These are phyloP conservation scores for Operophtera brumata DNA, from an alignment of 2,888 invertebrate genomes.

Conservation along the genomic window DNA sequence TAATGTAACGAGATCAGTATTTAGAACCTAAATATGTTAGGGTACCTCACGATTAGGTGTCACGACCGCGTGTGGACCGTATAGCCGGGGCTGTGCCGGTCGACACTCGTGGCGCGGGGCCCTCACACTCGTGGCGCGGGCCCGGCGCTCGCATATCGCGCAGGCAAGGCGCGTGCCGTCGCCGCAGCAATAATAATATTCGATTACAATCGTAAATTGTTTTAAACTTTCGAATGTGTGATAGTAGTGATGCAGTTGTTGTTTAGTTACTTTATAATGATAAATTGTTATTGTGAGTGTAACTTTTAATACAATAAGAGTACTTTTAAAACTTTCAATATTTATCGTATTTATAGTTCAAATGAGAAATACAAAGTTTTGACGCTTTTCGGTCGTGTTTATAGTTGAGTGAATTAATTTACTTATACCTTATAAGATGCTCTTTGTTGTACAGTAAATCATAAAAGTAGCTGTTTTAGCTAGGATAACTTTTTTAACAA, in stretches of 20 bases:
- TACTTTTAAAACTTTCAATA: constrained; percentile 63
- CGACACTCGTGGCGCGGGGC: constrained; percentile 12
- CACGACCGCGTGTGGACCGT: constrained; percentile 15
- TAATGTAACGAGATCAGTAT: constrained; percentile 40
- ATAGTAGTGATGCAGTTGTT: constrained; percentile 82
- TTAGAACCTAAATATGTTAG: constrained; percentile 40
- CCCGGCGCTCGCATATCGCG: constrained; percentile 51
- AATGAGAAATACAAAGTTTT: constrained; percentile 49
- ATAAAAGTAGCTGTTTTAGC: constrained; percentile 76
- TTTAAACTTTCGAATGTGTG: constrained; percentile 82
- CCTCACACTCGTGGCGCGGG: not conserved
- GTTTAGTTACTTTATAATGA: constrained; percentile 79
- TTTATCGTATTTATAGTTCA: constrained; percentile 56
- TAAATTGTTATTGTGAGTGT: constrained; percentile 79
- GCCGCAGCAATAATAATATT: constrained; percentile 79
- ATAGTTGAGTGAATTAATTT: constrained; percentile 62
- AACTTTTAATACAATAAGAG: constrained; percentile 74
- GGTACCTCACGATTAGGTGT: constrained; percentile 45
- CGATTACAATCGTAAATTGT: constrained; percentile 79
- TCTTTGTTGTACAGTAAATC: constrained; percentile 76
- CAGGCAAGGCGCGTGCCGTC: constrained; percentile 44
- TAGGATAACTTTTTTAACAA: constrained; percentile 78
- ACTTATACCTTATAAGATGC: constrained; percentile 57
- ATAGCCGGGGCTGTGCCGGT: constrained; percentile 24
- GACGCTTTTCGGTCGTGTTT: constrained; percentile 65